These are phyloP conservation scores for Nomada fabriciana DNA, from an alignment of 2,888 invertebrate genomes.

Conservation along the genomic window DNA sequence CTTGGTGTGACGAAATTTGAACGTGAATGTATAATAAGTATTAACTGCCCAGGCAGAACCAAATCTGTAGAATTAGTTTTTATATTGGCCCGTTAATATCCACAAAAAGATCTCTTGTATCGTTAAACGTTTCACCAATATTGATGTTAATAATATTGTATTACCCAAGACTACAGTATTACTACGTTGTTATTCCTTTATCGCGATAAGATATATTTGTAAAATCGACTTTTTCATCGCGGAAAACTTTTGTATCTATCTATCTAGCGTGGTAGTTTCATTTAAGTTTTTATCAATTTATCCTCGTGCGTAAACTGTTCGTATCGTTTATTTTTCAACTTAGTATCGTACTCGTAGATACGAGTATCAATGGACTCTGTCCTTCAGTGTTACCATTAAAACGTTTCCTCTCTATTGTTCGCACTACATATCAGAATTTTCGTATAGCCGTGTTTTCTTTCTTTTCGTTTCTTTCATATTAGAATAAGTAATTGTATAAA, in stretches of 20 bases:
- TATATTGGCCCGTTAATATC: constrained; percentile 39
- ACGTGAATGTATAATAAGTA: constrained; percentile 45
- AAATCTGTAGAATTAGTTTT: constrained; percentile 54
- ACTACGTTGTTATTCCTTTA: constrained; percentile 17
- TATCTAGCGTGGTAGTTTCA: not conserved
- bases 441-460: constrained; percentile 39
- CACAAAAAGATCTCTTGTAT: constrained; percentile 2
- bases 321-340: not conserved
- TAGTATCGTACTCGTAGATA: constrained; percentile 10
- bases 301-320: not conserved
- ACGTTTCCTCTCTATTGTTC: constrained; percentile 33
- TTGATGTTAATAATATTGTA: constrained; percentile 29
- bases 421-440: constrained; percentile 51
- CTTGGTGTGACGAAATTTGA: constrained; percentile 40
- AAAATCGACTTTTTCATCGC: not conserved
- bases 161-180: constrained; percentile 39
- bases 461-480: constrained; percentile 9
- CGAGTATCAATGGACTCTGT: not conserved
- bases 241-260: constrained; percentile 2
- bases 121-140: constrained; percentile 30
- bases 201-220: constrained; percentile 2
- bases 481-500: constrained; percentile 36
- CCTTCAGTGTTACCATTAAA: constrained; percentile 18
- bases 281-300: constrained; percentile 10
- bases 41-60: constrained; percentile 60